Evolutionary conservation across 2,113 vertebrate species (phyloP).

Genomic region (Pelobates fuscus): DNA sequence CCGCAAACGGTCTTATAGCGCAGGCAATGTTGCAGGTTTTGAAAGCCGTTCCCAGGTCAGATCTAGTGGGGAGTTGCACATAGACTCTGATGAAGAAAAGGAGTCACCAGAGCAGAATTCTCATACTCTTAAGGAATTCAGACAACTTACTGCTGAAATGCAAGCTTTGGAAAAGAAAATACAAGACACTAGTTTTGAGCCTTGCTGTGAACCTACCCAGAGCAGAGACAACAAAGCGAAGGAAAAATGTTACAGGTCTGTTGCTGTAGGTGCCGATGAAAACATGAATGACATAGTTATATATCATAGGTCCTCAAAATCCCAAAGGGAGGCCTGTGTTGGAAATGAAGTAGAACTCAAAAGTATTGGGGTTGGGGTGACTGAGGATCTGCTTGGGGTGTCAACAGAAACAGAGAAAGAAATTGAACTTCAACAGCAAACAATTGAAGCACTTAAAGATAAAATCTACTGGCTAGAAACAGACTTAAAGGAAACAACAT

Average conservation of each 20-base stretch:
- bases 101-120: conserved; percentile 78
- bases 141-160: conserved; percentile 89
- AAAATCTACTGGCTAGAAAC: conserved; percentile 92
- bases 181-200: conserved; percentile 69
- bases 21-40: conserved; percentile 87
- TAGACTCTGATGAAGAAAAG: conserved; percentile 78
- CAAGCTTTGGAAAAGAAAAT: conserved; percentile 88
- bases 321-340: conserved; percentile 71
- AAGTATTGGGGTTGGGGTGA: conserved; percentile 76
- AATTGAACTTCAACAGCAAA: conserved; percentile 92
- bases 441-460: conserved; percentile 89
- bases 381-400: conserved; percentile 88
- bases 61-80: conserved; percentile 81
- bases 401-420: conserved; percentile 83
- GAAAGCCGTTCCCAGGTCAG: conserved; percentile 71
- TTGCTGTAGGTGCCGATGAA: conserved; percentile 81
- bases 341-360: conserved; percentile 69
- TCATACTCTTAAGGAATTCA: conserved; percentile 85
- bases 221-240: conserved; percentile 54
- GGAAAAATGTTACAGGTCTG: conserved; percentile 67
- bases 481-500: conserved; percentile 88
- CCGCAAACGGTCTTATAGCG: conserved; percentile 90
- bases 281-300: conserved; percentile 75
- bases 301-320: conserved; percentile 60
- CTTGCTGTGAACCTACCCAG: conserved; percentile 43